Conservation (phyloP, 1,140 invertebrate genomes). For the Metaphire vulgaris region DNA sequence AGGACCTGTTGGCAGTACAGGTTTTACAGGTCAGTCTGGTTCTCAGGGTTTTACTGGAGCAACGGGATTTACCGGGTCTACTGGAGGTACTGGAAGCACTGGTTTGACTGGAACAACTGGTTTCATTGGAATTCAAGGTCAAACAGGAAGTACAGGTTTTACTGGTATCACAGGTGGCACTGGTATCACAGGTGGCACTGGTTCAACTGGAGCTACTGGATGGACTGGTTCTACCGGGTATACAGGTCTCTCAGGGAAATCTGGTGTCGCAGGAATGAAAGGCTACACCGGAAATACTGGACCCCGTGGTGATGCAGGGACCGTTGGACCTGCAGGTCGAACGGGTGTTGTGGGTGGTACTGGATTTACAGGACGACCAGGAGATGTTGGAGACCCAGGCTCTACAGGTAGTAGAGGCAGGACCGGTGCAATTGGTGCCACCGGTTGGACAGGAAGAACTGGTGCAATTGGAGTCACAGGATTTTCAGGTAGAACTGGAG, state of each 20-base stretch:
- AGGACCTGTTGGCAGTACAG: neutral
- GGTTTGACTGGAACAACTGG: constrained; percentile 21
- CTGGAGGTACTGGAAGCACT: constrained; percentile 5
- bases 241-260: no score
- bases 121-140: constrained; percentile 15
- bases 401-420: constrained; percentile 4
- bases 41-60: no score
- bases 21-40: neutral
- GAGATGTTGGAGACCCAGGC: constrained; percentile 12
- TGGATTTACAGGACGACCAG: constrained; percentile 6
- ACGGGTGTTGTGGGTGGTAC: constrained; percentile 16
- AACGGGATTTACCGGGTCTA: constrained; percentile 19
- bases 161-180: constrained; percentile 7
- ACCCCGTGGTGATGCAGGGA: neutral
- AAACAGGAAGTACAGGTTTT: constrained; percentile 7
- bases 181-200: constrained; percentile 23
- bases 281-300: constrained; percentile 5
- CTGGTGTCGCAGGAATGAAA: neutral
- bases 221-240: constrained; percentile 18
- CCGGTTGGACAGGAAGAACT: constrained; percentile 10
- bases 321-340: constrained; percentile 20
- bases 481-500: constrained; percentile 11
- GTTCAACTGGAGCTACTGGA: constrained; percentile 14
- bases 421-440: neutral
- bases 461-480: constrained; percentile 20